Evolutionary conservation across 2,113 vertebrate genomes (phyloP), one percentile per base, ranked within the genome.

Genomic region (Pagrus major): DNA sequence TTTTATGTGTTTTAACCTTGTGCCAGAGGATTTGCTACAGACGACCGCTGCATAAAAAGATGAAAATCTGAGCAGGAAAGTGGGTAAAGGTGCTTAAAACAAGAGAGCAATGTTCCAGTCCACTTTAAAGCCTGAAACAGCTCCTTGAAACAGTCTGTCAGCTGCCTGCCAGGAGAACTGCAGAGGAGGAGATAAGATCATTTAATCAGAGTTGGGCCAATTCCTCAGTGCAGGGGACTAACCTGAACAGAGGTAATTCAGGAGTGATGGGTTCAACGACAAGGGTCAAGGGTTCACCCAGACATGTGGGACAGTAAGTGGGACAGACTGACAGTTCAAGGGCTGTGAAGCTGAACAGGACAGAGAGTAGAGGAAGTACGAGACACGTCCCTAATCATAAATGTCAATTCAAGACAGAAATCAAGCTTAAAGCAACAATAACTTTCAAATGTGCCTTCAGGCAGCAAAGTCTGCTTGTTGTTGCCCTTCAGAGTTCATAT

Each of bases 161-260:
- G 2, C 21, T 0, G 23, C 31, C 47, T 65, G 55, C 54, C 56
- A 37, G 58, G 16, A 9, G 25, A 61, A 58, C 58, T 56, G 47
- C 58, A 74, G 42, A 54, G 64, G 61, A 60, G 49, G 1, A 73
- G 68, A 84, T 77, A 25, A 33, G 18, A 78, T 84, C 66, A 21
- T 73, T 76, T 55, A 51, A 70, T 70, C 59, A 70, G 23, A 64
- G 67, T 39, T 0, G 5, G 14, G 33, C 51, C 18, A n/a, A 15
- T 60, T 72, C 51, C 41, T 59, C 60, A 71, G 81, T 71, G 58
- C 31, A 10, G 80, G 55, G 67, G 63, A 59, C 58, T 78, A 27
- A 51, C 51, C 51, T 55, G 52, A 84, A 70, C 23, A 18, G 37
- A 71, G 15, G 15, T 41, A 12, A 56, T 78, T 54, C 58, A 54